Base-by-base conservation (phyloP, 2,888 invertebrate genomes). In the Lymantria monacha region DNA sequence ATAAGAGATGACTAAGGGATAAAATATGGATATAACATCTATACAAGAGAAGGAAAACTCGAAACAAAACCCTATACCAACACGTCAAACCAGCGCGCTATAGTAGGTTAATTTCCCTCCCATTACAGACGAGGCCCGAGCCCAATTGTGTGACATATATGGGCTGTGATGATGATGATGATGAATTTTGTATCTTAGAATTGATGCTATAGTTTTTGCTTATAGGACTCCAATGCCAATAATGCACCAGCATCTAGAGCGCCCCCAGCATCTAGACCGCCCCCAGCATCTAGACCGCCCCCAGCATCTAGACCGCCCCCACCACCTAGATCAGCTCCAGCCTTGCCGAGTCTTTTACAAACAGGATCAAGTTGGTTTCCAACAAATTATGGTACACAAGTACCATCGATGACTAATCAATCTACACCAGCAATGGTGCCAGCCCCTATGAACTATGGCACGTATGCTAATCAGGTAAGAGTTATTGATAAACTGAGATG, bases 381-480 rank as follows among this genome's bases (percentile, higher is more conserved):
- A 30, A 8, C 1, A 33, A 33, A 33, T 33, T 33, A 33, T 33
- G 33, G 3, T 10, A 9, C 37, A 13, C 42, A 0, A 22, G 7
- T 10, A 31, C 11, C n/a, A 1, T 9, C 33, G 9, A 42, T 42
- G 33, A 9, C 11, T 1, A 33, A 12, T 30, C 31, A 30, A 12
- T 41, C 8, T 41, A 11, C 11, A 30, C 41, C 49, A 30, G 0
- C 33, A 2, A 45, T 49, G 45, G 44, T 41, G 2, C 44, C 49
- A 9, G 33, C 22, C 5, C 22, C 33, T 30, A 40, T 38, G 30
- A 44, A 11, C n/a, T 38, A 15, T 42, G 36, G 36, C 9, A 38
- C 13, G 41, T 30, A 45, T 10, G 33, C 44, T 14, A 49, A 44
- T n/a, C 49, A 49, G 44, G 49, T 45, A 49, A 38, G 43, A 43